Evolutionary conservation across 53 echinoderm and acorn worm genomes (phyloP).

Genomic region (Apostichopus leukothele): DNA sequence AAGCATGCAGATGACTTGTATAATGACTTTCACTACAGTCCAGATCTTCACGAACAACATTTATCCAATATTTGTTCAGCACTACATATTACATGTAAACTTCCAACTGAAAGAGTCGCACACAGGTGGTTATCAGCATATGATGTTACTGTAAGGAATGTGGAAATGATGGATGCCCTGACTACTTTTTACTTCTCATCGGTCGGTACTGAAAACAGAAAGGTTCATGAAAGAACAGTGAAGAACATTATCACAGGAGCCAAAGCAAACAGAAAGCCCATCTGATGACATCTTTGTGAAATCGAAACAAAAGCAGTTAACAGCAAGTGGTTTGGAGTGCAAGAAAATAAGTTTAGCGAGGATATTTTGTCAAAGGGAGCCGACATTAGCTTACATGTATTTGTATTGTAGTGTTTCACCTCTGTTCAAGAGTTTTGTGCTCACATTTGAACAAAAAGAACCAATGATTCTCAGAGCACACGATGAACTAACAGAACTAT

Average conservation of each 20-base stretch:
- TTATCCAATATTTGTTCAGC: conserved; percentile 19
- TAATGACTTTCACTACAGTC: conserved; percentile 51
- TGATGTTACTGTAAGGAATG: conserved; percentile 9
- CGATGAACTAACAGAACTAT: conserved; percentile 54
- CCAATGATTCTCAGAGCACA: conserved; percentile 62
- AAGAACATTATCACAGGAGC: conserved; percentile 36
- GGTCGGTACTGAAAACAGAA: neutral
- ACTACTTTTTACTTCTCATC: conserved; percentile 12
- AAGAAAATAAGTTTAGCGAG: conserved; percentile 52
- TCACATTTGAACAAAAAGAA: conserved; percentile 61
- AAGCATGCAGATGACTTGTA: neutral
- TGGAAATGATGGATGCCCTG: conserved; percentile 9
- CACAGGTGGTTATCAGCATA: conserved; percentile 35
- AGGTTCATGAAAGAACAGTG: conserved; percentile 15
- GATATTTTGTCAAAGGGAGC: conserved; percentile 50
- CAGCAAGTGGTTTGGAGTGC: conserved; percentile 45
- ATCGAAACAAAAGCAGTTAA: conserved; percentile 20
- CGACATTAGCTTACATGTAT: conserved; percentile 53
- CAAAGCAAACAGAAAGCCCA: neutral
- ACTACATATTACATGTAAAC: conserved; percentile 42
- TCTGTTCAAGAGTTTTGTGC: conserved; percentile 62
- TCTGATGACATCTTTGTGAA: neutral
- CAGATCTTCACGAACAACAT: conserved; percentile 42
- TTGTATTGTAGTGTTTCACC: conserved; percentile 55
- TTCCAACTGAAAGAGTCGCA: conserved; percentile 14